Evolutionary conservation across 2,888 invertebrate genomes (phyloP).

Genomic region (Aphrophora alni): DNA sequence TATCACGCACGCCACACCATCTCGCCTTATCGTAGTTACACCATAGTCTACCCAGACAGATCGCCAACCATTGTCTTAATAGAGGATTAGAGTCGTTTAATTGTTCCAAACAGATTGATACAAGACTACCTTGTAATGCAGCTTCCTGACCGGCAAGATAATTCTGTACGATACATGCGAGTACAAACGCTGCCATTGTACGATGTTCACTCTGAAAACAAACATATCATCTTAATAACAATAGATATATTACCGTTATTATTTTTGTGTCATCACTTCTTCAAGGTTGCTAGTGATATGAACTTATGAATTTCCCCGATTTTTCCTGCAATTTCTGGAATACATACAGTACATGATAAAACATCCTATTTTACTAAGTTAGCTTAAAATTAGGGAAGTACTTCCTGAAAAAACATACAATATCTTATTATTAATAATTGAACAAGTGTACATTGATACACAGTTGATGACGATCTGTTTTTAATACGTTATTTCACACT

Average conservation of each 20-base stretch:
- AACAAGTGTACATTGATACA: no score
- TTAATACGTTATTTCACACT: no score
- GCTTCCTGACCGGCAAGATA: conserved; percentile 90
- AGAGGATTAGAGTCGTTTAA: conserved; percentile 72
- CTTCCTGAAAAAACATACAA: no score
- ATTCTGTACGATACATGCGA: conserved; percentile 92
- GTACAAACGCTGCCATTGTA: conserved; percentile 92
- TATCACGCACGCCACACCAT: conserved; percentile 95
- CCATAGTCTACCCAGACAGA: conserved; percentile 92
- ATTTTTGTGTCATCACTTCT: neutral
- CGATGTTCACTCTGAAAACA: conserved; percentile 75
- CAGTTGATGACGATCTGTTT: no score
- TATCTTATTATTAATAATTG: no score
- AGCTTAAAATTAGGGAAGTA: no score
- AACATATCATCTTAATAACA: no score
- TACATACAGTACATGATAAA: neutral
- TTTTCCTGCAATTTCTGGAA: neutral
- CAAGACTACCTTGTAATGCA: conserved; percentile 86
- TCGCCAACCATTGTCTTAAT: conserved; percentile 86
- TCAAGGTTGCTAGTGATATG: neutral
- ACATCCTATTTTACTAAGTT: no score
- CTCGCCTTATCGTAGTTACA: conserved; percentile 80
- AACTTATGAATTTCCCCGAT: neutral
- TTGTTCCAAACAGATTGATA: conserved; percentile 92
- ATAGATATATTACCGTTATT: conserved; percentile 20